phyloP scores from a whole-genome alignment of 2,888 invertebrate species.

The Drosophila mimetica region DNA sequence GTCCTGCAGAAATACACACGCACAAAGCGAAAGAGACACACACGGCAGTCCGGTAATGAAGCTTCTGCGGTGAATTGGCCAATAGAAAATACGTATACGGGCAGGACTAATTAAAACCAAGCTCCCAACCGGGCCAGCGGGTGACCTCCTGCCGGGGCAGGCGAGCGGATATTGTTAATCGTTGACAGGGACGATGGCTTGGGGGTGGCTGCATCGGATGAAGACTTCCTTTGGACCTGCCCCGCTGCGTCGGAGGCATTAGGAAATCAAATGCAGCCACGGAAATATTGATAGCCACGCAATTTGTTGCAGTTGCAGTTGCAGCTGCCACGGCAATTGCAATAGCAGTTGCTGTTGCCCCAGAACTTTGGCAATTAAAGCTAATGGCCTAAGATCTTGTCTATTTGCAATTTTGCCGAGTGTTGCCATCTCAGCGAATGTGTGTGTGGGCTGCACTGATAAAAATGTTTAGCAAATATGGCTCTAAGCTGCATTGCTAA shows the following conservation, averaged over 20 bases:
- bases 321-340: constrained; percentile 19
- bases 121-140: constrained; percentile 52
- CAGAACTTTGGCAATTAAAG: constrained; percentile 65
- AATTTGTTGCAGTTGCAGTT: constrained; percentile 64
- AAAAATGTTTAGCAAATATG: not conserved
- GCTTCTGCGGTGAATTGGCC: constrained; percentile 80
- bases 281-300: constrained; percentile 62
- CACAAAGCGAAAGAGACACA: constrained; percentile 30
- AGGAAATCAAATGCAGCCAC: constrained; percentile 73
- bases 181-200: constrained; percentile 45
- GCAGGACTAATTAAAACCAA: constrained; percentile 82
- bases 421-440: constrained; percentile 32
- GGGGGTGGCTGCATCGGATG: not conserved
- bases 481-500: no score
- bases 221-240: constrained; percentile 35
- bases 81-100: constrained; percentile 68
- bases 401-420: constrained; percentile 42
- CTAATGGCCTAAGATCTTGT: constrained; percentile 60
- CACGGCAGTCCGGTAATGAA: constrained; percentile 48
- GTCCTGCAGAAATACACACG: constrained; percentile 42
- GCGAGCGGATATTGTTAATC: constrained; percentile 58
- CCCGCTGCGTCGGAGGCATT: constrained; percentile 65
- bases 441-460: constrained; percentile 19
- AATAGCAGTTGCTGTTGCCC: constrained; percentile 46
- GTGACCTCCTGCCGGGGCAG: constrained; percentile 26